phyloP scores from a whole-genome alignment of 2,888 invertebrate species.

The Parthenolecanium corni region DNA sequence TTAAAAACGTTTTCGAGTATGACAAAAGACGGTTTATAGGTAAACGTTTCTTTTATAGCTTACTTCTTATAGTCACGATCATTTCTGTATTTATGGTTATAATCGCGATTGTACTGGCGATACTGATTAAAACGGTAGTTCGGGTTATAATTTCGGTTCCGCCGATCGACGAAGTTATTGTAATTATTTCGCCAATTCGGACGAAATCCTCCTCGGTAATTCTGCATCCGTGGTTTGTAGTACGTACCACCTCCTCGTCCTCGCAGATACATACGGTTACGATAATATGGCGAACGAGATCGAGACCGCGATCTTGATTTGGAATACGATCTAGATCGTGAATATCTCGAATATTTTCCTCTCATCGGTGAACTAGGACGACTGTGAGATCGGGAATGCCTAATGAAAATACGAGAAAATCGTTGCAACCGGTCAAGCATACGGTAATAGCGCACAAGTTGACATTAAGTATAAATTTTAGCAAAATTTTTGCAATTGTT shows the following conservation, averaged over 20 bases:
- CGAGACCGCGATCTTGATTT: conserved; percentile 29
- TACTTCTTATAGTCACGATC: conserved; percentile 14
- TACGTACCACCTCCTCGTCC: conserved; percentile 60
- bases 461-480: too few species aligned
- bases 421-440: neutral
- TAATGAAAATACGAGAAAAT: neutral
- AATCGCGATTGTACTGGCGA: neutral
- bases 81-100: neutral
- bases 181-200: conserved; percentile 9
- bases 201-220: conserved; percentile 45
- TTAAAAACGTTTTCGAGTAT: too few species aligned
- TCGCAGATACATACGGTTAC: conserved; percentile 51
- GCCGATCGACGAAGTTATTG: neutral
- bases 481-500: too few species aligned
- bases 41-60: neutral
- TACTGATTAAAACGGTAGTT: neutral
- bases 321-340: conserved; percentile 28
- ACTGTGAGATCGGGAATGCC: conserved; percentile 2
- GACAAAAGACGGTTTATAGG: too few species aligned
- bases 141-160: neutral
- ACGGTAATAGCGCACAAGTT: too few species aligned
- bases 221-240: conserved; percentile 65
- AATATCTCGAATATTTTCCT: conserved; percentile 5
- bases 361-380: conserved; percentile 1
- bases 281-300: conserved; percentile 41